Conservation (phyloP, 2,113 vertebrate species). For the Cyanocitta stelleri region DNA sequence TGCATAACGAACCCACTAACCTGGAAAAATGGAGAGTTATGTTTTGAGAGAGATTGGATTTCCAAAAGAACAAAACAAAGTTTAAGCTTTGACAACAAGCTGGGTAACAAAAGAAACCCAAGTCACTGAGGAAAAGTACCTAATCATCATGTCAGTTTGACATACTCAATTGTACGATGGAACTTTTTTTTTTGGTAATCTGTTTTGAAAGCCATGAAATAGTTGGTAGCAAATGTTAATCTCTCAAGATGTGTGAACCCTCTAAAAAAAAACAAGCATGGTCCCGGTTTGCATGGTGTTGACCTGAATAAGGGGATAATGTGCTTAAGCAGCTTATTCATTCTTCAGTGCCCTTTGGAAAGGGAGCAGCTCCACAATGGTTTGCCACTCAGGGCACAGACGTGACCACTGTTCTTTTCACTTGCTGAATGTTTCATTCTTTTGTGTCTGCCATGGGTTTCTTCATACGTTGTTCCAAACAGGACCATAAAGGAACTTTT, state of each 20-base stretch:
- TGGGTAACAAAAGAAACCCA: slow-evolving; percentile 17
- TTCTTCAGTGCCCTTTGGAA: slow-evolving; percentile 40
- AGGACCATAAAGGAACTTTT: slow-evolving; percentile 34
- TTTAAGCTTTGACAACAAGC: slow-evolving; percentile 31
- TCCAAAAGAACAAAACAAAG: slow-evolving; percentile 15
- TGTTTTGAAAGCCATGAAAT: slow-evolving; percentile 57
- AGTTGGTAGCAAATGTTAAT: slow-evolving; percentile 55
- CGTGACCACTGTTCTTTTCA: slow-evolving; percentile 58
- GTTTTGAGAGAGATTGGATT: background rate
- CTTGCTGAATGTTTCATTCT: slow-evolving; percentile 49
- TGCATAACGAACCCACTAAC: background rate
- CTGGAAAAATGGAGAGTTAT: background rate
- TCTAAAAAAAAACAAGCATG: background rate
- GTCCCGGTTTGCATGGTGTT: slow-evolving; percentile 38
- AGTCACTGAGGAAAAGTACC: slow-evolving; percentile 28
- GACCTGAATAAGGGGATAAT: slow-evolving; percentile 64
- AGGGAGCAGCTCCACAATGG: slow-evolving; percentile 7
- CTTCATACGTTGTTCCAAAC: slow-evolving; percentile 31
- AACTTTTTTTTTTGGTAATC: background rate
- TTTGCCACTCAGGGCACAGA: slow-evolving; percentile 29
- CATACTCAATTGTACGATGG: background rate
- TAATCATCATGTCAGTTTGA: slow-evolving; percentile 46
- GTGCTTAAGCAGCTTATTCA: slow-evolving; percentile 56
- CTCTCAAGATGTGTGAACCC: slow-evolving; percentile 50
- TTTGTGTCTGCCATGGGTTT: background rate